A percentile compares a stretch with the other conserved stretches of the same genome.
Conservation (phyloP, 2,888 invertebrate species). For the Hecatera dysodea region DNA sequence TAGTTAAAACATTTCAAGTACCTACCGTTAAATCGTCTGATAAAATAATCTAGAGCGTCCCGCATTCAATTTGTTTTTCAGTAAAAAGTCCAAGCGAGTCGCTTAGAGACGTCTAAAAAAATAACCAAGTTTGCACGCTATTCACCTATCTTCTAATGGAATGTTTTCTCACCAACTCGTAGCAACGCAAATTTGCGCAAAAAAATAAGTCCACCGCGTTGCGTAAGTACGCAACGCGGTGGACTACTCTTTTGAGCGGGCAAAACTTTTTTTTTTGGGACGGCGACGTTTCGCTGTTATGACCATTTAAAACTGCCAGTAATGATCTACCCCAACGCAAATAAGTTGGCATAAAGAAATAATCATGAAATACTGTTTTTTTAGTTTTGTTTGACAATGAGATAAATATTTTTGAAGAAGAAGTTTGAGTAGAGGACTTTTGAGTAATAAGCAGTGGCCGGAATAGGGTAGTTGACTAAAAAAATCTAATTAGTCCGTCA, state of each 20-base stretch:
- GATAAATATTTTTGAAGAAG: too few relatives aligned
- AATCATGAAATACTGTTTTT: constrained; percentile 12
- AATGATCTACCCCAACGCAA: constrained; percentile 30
- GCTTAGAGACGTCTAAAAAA: constrained; percentile 39
- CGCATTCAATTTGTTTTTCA: constrained; percentile 44
- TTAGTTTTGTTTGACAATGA: neutral
- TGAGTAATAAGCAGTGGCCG: too few relatives aligned
- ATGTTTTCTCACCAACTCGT: constrained; percentile 40
- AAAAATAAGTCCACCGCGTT: constrained; percentile 28
- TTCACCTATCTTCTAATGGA: constrained; percentile 55
- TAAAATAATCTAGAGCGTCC: constrained; percentile 25
- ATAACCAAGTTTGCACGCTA: constrained; percentile 44
- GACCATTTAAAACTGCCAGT: constrained; percentile 23
- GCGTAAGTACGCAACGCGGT: too few relatives aligned
- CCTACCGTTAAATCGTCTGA: constrained; percentile 22
- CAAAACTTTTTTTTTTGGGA: constrained; percentile 15
- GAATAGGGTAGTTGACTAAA: too few relatives aligned
- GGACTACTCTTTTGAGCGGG: constrained; percentile 21
- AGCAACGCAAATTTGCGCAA: constrained; percentile 11
- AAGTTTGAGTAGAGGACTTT: too few relatives aligned
- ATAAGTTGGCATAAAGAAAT: constrained; percentile 2
- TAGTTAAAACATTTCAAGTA: constrained; percentile 24
- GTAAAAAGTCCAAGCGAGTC: constrained; percentile 27
- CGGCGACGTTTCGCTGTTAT: constrained; percentile 15
- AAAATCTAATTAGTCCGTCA: too few relatives aligned